These are phyloP conservation scores for Magallana angulata DNA, from an alignment of 1,140 invertebrate genomes.

Conservation along the genomic window DNA sequence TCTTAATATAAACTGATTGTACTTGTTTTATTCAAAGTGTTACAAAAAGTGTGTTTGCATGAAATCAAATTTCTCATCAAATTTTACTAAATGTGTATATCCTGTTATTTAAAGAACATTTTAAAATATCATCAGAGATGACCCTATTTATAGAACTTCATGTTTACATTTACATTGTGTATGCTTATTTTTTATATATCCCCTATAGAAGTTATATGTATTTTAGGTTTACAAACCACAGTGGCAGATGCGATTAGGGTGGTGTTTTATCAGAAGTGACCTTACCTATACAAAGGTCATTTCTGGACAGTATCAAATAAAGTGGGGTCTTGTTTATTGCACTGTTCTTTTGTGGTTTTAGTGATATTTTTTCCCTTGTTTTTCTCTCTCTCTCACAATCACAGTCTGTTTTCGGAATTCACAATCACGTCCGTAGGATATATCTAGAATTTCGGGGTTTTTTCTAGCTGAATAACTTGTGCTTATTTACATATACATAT, in stretches of 20 bases:
- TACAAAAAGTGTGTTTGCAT: conserved; percentile 31
- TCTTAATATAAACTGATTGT: not conserved
- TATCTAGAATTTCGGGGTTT: not conserved
- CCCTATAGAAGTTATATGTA: not conserved
- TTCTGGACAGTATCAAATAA: not conserved
- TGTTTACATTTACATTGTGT: conserved; percentile 29
- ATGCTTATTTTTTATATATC: conserved; percentile 23
- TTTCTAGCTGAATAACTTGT: no score
- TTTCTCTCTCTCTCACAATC: no score
- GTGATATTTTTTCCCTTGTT: not conserved
- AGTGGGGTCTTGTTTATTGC: not conserved
- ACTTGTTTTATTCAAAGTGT: not conserved
- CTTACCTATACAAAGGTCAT: conserved; percentile 24
- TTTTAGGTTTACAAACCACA: conserved; percentile 34
- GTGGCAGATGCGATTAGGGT: not conserved
- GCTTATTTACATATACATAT: not conserved
- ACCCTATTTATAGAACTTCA: conserved; percentile 20
- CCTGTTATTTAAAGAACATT: conserved; percentile 2
- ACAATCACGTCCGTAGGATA: no score
- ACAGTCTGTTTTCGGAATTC: no score
- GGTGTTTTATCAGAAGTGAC: not conserved
- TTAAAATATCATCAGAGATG: conserved; percentile 15
- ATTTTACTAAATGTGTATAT: not conserved
- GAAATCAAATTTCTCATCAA: conserved; percentile 11
- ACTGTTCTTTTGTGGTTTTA: conserved; percentile 24